Evolutionary conservation across 2,797 vertebrate species (phyloP).

Genomic region (Anguilla obscura): DNA sequence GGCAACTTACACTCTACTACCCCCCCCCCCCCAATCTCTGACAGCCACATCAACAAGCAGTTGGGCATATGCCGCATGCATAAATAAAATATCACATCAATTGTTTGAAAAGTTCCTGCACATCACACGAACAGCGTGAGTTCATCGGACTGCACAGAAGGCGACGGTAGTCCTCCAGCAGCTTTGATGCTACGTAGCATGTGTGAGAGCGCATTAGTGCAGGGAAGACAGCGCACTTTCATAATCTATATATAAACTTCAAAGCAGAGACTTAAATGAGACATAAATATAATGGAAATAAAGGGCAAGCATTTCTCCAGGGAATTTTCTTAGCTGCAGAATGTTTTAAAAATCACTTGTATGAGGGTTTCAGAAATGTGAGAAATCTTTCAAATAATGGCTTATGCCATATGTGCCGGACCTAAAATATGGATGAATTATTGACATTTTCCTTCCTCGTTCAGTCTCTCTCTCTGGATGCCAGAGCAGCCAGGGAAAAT

Average conservation of each 20-base stretch:
- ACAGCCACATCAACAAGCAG: constrained; percentile 61
- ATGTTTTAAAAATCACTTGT: constrained; percentile 60
- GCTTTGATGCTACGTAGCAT: constrained; percentile 54
- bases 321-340: constrained; percentile 50
- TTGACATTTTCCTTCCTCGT: not conserved
- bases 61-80: constrained; percentile 55
- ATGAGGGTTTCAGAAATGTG: constrained; percentile 53
- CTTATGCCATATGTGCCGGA: not conserved
- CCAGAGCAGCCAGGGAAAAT: not conserved
- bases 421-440: constrained; percentile 15
- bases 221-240: constrained; percentile 30
- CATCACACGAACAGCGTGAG: constrained; percentile 46
- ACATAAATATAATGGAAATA: constrained; percentile 58
- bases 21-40: constrained; percentile 47
- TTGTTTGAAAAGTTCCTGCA: constrained; percentile 48
- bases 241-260: constrained; percentile 61
- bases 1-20: constrained; percentile 57
- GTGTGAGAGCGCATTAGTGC: constrained; percentile 39
- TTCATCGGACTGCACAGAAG: constrained; percentile 52
- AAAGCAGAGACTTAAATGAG: constrained; percentile 52
- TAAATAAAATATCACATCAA: constrained; percentile 66
- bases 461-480: not conserved
- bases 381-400: constrained; percentile 48
- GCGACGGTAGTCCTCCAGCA: constrained; percentile 51
- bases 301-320: constrained; percentile 53